A percentile compares a stretch with the other conserved stretches of the same genome.
These are phyloP conservation scores for Phoxinus dragarum DNA, from an alignment of 2,797 vertebrate genomes.

Conservation along the genomic window DNA sequence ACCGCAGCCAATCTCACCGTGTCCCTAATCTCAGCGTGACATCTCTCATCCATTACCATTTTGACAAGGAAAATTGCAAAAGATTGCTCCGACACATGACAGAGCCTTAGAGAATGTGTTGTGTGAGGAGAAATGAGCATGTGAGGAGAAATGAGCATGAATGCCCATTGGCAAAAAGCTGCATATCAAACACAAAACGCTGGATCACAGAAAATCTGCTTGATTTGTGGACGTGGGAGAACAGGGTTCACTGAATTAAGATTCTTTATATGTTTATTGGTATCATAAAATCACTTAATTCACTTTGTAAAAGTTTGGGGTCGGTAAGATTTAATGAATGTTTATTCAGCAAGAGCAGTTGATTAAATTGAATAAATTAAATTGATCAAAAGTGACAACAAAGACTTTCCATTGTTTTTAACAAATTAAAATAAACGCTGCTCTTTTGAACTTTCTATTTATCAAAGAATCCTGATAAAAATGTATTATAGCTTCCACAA, in stretches of 20 bases:
- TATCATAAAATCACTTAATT: not conserved
- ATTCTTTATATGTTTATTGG: slow-evolving; percentile 51
- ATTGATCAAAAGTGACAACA: not conserved
- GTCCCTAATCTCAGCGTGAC: slow-evolving; percentile 21
- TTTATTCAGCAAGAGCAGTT: not conserved
- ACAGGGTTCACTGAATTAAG: slow-evolving; percentile 67
- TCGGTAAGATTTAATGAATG: not conserved
- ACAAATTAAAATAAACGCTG: not conserved
- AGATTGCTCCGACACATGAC: slow-evolving; percentile 21
- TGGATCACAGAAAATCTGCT: slow-evolving; percentile 60
- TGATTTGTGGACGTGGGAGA: slow-evolving; percentile 59
- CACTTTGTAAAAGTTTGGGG: not conserved
- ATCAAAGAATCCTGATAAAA: not conserved
- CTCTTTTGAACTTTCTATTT: not conserved
- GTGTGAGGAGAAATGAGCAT: slow-evolving; percentile 19
- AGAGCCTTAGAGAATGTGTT: slow-evolving; percentile 24
- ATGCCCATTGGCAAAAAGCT: slow-evolving; percentile 13
- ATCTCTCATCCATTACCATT: slow-evolving; percentile 43
- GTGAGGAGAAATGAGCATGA: slow-evolving; percentile 9
- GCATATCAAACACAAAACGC: slow-evolving; percentile 35
- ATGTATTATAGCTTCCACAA: not conserved
- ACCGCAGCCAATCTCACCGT: slow-evolving; percentile 9
- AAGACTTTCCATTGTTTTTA: not conserved
- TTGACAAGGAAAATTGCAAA: slow-evolving; percentile 33
- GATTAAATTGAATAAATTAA: too few species aligned